These are phyloP conservation scores for Drosophila paulistorum DNA, from an alignment of 1,140 invertebrate species.

Conservation along the genomic window DNA sequence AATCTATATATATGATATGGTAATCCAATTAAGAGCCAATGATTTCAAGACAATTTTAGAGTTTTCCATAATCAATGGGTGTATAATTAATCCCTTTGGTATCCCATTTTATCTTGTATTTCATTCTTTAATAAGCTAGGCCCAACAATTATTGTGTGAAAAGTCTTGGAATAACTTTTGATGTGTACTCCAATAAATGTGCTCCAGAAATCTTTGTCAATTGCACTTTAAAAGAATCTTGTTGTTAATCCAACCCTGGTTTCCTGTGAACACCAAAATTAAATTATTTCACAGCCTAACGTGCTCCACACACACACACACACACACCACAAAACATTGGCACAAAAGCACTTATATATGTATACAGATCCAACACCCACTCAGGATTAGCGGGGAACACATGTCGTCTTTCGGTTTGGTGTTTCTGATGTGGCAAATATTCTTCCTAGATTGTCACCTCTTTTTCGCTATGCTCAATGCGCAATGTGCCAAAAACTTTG, in stretches of 20 bases:
- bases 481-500: slow-evolving; percentile 30
- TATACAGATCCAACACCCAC: slow-evolving; percentile 46
- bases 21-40: too few species aligned
- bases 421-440: slow-evolving; percentile 41
- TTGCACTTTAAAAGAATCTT: too few species aligned
- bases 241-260: slow-evolving; percentile 9
- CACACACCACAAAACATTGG: not conserved
- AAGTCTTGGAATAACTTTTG: too few species aligned
- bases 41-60: too few species aligned
- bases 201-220: too few species aligned
- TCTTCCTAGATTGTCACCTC: slow-evolving; percentile 28
- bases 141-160: too few species aligned
- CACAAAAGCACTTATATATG: slow-evolving; percentile 16
- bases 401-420: slow-evolving; percentile 46
- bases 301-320: not conserved
- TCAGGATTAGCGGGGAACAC: slow-evolving; percentile 23
- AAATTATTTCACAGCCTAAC: slow-evolving; percentile 4
- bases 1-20: too few species aligned
- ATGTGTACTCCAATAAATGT: too few species aligned
- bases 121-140: too few species aligned
- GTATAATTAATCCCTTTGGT: too few species aligned
- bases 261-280: slow-evolving; percentile 23
- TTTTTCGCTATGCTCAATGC: slow-evolving; percentile 13
- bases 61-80: too few species aligned
- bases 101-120: too few species aligned